Evolutionary conservation across 1,140 invertebrate species (phyloP).

Genomic region (Eurytemora carolleeae): DNA sequence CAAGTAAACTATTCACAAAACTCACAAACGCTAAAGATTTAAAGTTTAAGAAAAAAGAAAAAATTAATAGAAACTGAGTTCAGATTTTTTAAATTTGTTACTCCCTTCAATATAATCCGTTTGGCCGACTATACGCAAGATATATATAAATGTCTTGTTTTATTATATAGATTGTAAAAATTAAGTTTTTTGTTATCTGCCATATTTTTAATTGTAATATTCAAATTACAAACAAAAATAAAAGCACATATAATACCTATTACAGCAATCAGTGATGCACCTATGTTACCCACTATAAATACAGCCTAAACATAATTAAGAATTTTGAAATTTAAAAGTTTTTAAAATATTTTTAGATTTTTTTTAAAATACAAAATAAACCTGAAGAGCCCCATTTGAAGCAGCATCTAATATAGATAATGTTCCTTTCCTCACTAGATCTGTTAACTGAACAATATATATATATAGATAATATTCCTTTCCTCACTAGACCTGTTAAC

Average conservation of each 20-base stretch:
- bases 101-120: not conserved
- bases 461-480: not conserved
- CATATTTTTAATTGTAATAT: no score
- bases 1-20: slow-evolving; percentile 50
- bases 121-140: no score
- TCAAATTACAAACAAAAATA: not conserved
- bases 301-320: slow-evolving; percentile 36
- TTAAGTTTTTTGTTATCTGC: no score
- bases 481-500: not conserved
- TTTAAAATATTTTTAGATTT: not conserved
- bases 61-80: not conserved
- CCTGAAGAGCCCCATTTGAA: not conserved
- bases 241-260: slow-evolving; percentile 38
- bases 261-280: slow-evolving; percentile 78
- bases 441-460: not conserved
- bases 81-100: not conserved
- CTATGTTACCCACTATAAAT: slow-evolving; percentile 61
- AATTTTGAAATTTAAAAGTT: slow-evolving; percentile 27
- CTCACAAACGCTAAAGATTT: slow-evolving; percentile 30
- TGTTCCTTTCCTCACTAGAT: not conserved
- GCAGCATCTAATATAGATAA: not conserved
- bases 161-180: no score
- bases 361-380: not conserved
- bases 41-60: not conserved
- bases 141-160: no score